Conservation (phyloP, 2,113 vertebrate genomes). For the Theristicus caerulescens region DNA sequence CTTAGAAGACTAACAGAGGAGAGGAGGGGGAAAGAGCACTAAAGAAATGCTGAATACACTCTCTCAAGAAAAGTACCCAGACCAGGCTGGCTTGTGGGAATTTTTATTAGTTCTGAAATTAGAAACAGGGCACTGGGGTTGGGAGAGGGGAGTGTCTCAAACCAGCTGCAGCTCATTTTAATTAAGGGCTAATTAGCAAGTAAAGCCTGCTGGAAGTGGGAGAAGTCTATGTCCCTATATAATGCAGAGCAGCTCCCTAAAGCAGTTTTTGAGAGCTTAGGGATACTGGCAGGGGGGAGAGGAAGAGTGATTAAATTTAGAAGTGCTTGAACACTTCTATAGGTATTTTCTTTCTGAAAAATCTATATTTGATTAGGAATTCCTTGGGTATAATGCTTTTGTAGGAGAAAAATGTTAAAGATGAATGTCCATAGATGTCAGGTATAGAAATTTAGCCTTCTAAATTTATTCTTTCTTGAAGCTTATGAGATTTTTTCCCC, state of each 20-base stretch:
- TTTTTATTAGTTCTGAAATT: slow-evolving; percentile 43
- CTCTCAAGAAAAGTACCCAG: neutral
- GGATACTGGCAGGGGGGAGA: accelerated
- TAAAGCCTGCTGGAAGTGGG: neutral
- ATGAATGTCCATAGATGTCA: accelerated
- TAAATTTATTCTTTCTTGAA: neutral
- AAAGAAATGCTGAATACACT: slow-evolving; percentile 12
- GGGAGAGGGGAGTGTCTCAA: slow-evolving; percentile 31
- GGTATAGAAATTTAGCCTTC: neutral
- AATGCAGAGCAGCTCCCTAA: neutral
- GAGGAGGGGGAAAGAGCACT: neutral
- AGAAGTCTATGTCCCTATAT: neutral
- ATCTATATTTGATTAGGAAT: neutral
- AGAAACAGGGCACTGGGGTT: slow-evolving; percentile 28
- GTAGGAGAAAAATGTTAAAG: neutral
- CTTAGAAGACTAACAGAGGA: neutral
- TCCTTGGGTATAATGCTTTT: neutral
- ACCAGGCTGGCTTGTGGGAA: neutral
- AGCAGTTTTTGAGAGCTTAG: neutral
- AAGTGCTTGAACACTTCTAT: accelerated
- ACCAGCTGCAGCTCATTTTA: slow-evolving; percentile 62
- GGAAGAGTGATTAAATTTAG: neutral
- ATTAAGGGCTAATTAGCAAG: slow-evolving; percentile 49
- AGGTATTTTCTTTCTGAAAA: neutral
- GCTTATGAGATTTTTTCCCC: accelerated